These are phyloP conservation scores for Solenopsis fugax DNA, from an alignment of 1,140 invertebrate species.

Conservation along the genomic window DNA sequence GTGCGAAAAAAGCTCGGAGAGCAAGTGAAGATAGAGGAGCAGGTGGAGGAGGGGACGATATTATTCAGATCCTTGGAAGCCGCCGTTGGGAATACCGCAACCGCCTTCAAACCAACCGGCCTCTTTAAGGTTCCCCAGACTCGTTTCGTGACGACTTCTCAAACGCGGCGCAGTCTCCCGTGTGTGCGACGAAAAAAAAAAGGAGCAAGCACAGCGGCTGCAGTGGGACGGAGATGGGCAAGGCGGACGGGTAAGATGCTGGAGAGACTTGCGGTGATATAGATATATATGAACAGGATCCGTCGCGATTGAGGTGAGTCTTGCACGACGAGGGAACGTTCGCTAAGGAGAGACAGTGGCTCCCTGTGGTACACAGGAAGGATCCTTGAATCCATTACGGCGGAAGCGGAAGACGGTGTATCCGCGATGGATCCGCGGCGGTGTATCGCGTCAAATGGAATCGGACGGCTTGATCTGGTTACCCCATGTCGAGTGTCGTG, in stretches of 20 bases:
- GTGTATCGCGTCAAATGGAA: conserved; percentile 63
- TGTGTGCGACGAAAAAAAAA: conserved; percentile 51
- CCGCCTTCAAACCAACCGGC: conserved; percentile 64
- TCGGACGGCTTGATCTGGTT: conserved; percentile 65
- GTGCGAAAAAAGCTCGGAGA: not conserved
- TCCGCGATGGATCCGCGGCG: conserved; percentile 42
- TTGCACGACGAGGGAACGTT: not conserved
- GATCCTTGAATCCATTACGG: conserved; percentile 63
- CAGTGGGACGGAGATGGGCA: not conserved
- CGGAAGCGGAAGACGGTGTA: conserved; percentile 50
- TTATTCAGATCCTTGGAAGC: conserved; percentile 75
- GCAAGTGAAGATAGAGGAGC: not conserved
- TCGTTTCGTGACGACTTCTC: conserved; percentile 64
- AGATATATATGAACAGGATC: conserved; percentile 48
- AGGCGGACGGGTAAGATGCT: not conserved
- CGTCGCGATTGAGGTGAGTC: conserved; percentile 48
- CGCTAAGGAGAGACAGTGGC: conserved; percentile 24
- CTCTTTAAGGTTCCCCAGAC: conserved; percentile 66
- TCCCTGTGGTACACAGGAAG: conserved; percentile 32
- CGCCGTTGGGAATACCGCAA: conserved; percentile 71
- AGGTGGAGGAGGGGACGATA: conserved; percentile 30
- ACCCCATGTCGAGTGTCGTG: conserved; percentile 33
- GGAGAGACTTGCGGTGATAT: conserved; percentile 21
- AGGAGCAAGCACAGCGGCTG: not conserved
- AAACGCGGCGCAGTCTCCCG: conserved; percentile 39